Conservation (phyloP, 2,797 vertebrate species). For the Bothrops alternatus region DNA sequence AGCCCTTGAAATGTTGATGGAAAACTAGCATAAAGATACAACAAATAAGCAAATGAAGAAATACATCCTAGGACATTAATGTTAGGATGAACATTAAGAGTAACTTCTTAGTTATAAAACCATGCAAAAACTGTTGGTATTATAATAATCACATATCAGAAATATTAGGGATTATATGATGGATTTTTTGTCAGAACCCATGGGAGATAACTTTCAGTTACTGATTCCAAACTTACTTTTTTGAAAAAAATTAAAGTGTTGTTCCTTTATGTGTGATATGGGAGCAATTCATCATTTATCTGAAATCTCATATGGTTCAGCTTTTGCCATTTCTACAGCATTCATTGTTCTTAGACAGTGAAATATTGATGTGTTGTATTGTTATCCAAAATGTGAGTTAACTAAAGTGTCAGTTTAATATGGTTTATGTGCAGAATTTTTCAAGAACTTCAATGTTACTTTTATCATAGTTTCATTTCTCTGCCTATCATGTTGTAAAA, state of each 20-base stretch:
- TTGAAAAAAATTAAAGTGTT: background rate
- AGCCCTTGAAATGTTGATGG: background rate
- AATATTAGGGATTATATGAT: background rate
- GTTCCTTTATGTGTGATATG: background rate
- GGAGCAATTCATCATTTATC: conserved; percentile 10
- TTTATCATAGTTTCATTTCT: background rate
- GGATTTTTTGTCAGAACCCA: background rate
- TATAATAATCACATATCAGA: background rate
- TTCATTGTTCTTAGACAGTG: conserved; percentile 1
- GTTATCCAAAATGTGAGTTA: background rate
- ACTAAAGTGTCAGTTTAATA: background rate
- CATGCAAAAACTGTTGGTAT: background rate
- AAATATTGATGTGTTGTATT: conserved; percentile 8
- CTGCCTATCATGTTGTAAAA: background rate
- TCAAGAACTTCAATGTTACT: background rate
- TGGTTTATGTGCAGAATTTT: background rate
- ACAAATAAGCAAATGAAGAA: background rate
- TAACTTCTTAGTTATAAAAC: background rate
- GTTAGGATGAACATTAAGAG: background rate
- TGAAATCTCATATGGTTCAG: background rate
- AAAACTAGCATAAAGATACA: background rate
- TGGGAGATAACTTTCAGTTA: background rate
- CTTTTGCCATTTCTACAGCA: background rate
- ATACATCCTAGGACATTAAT: background rate
- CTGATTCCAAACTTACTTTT: background rate